Evolutionary conservation across 35 echinoderm and acorn worm genomes (phyloP).

Genomic region (Amphiura filiformis): DNA sequence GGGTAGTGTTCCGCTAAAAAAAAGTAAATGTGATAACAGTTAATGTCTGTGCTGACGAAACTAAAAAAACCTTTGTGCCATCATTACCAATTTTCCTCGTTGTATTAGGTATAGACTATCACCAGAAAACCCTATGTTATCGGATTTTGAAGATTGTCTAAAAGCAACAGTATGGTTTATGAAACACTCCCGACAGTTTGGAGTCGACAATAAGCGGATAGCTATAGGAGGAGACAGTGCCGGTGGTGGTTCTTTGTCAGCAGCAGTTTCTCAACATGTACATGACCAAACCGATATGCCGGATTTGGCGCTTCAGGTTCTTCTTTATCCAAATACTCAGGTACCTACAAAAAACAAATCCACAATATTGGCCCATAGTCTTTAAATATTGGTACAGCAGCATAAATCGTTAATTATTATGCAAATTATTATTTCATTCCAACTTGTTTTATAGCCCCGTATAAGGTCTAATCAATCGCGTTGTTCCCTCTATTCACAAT

Average conservation of each 20-base stretch:
- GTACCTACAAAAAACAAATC: too few species aligned
- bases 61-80: background rate
- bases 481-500: too few species aligned
- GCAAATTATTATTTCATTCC: too few species aligned
- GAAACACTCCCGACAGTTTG: constrained; percentile 34
- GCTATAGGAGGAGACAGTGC: constrained; percentile 76
- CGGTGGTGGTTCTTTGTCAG: constrained; percentile 56
- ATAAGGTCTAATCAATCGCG: too few species aligned
- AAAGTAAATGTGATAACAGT: too few species aligned
- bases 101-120: constrained; percentile 64
- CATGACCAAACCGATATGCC: constrained; percentile 34
- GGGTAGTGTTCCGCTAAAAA: too few species aligned
- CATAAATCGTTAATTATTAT: too few species aligned
- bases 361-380: too few species aligned
- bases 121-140: constrained; percentile 48
- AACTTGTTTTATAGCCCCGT: too few species aligned
- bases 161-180: constrained; percentile 48
- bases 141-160: constrained; percentile 47
- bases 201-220: constrained; percentile 40
- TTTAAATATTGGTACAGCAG: too few species aligned
- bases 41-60: too few species aligned
- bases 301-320: constrained; percentile 44
- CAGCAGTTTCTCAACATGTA: constrained; percentile 47
- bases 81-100: background rate
- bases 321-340: constrained; percentile 49